These are phyloP conservation scores for Nasonovia ribisnigri DNA, from an alignment of 2,888 invertebrate genomes.

Conservation along the genomic window DNA sequence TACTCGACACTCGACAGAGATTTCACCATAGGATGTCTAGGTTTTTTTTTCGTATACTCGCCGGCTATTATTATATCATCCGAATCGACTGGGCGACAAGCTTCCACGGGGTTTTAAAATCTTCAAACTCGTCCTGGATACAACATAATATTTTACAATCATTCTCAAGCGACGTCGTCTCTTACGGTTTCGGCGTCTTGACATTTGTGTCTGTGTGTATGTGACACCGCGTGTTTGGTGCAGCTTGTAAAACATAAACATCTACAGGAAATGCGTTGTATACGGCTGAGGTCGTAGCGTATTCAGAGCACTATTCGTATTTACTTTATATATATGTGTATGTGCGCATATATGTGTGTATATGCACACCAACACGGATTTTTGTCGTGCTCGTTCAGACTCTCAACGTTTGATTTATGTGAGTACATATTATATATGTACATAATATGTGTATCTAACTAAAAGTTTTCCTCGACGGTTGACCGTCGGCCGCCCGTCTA, in stretches of 20 bases:
- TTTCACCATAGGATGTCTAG: not conserved
- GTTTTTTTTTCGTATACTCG: not conserved
- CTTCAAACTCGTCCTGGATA: not conserved
- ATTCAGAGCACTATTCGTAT: not conserved
- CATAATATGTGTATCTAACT: not conserved
- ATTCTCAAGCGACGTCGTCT: not conserved
- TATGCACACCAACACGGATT: not conserved
- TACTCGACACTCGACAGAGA: not conserved
- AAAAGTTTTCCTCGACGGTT: not conserved
- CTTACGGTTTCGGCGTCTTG: not conserved
- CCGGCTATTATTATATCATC: no score
- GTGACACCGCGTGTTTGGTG: not conserved
- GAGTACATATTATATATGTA: not conserved
- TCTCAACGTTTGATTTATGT: constrained; percentile 3
- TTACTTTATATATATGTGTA: not conserved
- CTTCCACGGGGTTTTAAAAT: no score
- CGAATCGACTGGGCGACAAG: no score
- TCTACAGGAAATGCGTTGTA: not conserved
- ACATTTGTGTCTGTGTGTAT: not conserved
- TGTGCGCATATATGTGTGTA: not conserved
- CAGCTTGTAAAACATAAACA: not conserved
- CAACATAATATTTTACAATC: not conserved
- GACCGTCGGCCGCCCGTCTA: not conserved
- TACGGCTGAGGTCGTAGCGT: not conserved
- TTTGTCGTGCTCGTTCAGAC: not conserved